phyloP scores from a whole-genome alignment of 2,113 vertebrate genomes.

The Porphyrio hochstetteri region DNA sequence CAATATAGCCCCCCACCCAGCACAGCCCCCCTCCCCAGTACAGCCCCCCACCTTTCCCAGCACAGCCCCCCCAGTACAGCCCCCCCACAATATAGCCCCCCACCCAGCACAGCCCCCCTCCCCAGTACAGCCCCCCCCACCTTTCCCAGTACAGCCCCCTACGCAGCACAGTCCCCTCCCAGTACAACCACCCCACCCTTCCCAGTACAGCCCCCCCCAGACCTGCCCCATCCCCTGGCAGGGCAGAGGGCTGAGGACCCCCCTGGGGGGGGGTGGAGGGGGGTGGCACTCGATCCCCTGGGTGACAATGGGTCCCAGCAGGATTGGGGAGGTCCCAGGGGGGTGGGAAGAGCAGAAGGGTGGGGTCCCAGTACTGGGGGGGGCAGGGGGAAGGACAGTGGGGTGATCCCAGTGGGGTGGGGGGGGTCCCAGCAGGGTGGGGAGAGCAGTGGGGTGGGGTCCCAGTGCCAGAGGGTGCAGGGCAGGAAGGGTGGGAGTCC shows the following conservation, averaged over 20 bases:
- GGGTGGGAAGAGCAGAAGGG: no score
- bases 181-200: neutral
- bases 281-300: no score
- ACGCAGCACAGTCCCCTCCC: neutral
- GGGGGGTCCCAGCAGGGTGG: neutral
- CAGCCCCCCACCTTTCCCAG: neutral
- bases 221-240: neutral
- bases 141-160: neutral
- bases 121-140: no score
- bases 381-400: no score
- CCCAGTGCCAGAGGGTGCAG: neutral
- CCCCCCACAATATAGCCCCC: no score
- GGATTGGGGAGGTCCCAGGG: neutral
- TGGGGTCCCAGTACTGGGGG: no score
- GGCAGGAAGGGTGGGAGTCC: no score
- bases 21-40: neutral
- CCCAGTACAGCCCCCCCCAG: no score
- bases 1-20: neutral
- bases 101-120: no score
- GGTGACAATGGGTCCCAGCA: no score
- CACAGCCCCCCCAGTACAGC: neutral
- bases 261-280: neutral
- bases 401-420: neutral
- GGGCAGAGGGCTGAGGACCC: neutral
- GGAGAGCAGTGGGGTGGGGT: neutral